phyloP scores from a whole-genome alignment of 2,888 invertebrate species.

The Acanthosoma haemorrhoidale region DNA sequence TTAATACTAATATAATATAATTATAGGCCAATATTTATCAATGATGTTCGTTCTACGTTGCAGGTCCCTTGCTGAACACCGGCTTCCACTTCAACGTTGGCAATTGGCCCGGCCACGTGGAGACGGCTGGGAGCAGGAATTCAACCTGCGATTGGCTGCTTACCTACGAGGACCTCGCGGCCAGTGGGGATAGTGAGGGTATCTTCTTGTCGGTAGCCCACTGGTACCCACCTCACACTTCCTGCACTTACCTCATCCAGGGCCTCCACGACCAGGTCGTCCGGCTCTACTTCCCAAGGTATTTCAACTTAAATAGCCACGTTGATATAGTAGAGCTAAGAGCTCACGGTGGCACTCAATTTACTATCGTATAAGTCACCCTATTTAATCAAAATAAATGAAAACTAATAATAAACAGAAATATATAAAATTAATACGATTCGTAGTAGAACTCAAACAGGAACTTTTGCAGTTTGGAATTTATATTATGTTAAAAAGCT shows the following conservation, averaged over 20 bases:
- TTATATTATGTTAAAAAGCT: too few species aligned
- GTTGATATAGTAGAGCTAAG: neutral
- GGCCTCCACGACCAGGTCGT: conserved; percentile 82
- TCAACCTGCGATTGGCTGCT: conserved; percentile 85
- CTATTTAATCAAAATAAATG: neutral
- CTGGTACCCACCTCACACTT: conserved; percentile 91
- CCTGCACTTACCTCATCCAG: conserved; percentile 84
- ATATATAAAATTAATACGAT: neutral
- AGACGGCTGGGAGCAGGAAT: conserved; percentile 75
- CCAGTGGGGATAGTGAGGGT: conserved; percentile 76
- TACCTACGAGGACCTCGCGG: conserved; percentile 71
- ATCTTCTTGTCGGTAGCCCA: conserved; percentile 87
- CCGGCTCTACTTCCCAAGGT: conserved; percentile 83
- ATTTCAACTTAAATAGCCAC: too few species aligned
- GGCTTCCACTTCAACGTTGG: conserved; percentile 94
- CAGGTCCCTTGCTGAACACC: conserved; percentile 79
- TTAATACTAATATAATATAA: neutral
- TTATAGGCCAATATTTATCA: neutral
- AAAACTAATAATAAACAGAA: neutral
- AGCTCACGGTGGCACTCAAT: neutral
- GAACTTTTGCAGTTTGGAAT: too few species aligned
- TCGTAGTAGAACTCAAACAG: too few species aligned
- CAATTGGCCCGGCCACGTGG: conserved; percentile 88
- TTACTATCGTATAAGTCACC: neutral
- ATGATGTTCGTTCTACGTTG: conserved; percentile 34